These are phyloP conservation scores for Pyrocoelia pectoralis DNA, from an alignment of 2,888 invertebrate genomes.

Conservation along the genomic window DNA sequence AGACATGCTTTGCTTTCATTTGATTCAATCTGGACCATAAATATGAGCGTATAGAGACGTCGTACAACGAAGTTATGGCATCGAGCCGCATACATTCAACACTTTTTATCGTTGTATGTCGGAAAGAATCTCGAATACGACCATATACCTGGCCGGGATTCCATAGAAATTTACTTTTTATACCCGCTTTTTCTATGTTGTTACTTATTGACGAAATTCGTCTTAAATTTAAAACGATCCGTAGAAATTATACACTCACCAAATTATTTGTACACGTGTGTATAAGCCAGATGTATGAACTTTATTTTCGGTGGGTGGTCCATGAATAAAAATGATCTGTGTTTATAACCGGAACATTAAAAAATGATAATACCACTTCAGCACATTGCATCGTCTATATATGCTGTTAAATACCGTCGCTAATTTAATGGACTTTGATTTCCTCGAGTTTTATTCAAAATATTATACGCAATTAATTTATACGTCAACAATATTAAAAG, in stretches of 20 bases:
- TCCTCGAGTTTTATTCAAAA: not conserved
- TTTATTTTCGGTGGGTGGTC: conserved; percentile 40
- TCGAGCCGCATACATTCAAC: conserved; percentile 32
- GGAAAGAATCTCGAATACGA: conserved; percentile 33
- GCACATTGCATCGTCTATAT: not conserved
- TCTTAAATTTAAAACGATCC: conserved; percentile 26
- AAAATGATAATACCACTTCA: conserved; percentile 10
- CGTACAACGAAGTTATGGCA: conserved; percentile 39
- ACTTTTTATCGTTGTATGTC: conserved; percentile 31
- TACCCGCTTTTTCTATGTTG: conserved; percentile 21
- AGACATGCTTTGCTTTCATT: conserved; percentile 38
- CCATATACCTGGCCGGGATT: conserved; percentile 32
- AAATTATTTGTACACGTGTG: conserved; percentile 22
- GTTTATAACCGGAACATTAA: conserved; percentile 9
- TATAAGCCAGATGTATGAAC: conserved; percentile 22
- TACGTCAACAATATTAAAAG: not conserved
- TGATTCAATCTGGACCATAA: conserved; percentile 48
- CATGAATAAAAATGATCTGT: conserved; percentile 27
- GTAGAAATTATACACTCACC: conserved; percentile 13
- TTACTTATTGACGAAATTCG: conserved; percentile 23
- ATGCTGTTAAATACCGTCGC: conserved; percentile 1
- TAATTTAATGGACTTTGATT: conserved; percentile 1
- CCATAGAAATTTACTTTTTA: conserved; percentile 30
- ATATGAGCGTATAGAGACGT: conserved; percentile 49
- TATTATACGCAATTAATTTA: no score